These are phyloP conservation scores for Drosophila maculinotata DNA, from an alignment of 2,888 invertebrate genomes.

Conservation along the genomic window DNA sequence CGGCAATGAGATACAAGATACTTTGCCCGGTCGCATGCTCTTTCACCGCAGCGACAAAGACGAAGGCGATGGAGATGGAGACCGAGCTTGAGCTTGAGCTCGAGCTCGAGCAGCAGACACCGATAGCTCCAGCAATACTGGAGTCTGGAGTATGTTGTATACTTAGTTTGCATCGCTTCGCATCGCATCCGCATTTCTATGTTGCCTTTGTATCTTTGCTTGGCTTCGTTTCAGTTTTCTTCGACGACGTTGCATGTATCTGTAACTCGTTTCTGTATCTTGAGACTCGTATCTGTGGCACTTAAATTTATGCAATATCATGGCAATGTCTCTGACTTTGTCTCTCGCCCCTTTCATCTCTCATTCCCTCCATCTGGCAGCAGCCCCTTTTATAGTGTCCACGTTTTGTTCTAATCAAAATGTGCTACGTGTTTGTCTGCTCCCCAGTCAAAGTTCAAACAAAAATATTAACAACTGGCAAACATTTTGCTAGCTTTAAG, in stretches of 20 bases:
- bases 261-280: slow-evolving; percentile 78
- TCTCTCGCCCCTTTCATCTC: background rate
- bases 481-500: slow-evolving; percentile 7
- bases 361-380: background rate
- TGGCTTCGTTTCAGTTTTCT: slow-evolving; percentile 51
- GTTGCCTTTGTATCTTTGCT: slow-evolving; percentile 59
- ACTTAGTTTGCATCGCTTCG: slow-evolving; percentile 37
- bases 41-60: slow-evolving; percentile 65
- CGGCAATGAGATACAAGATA: slow-evolving; percentile 67
- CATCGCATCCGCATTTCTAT: slow-evolving; percentile 77
- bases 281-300: slow-evolving; percentile 72
- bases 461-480: slow-evolving; percentile 40
- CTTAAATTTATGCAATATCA: slow-evolving; percentile 80
- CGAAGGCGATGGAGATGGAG: slow-evolving; percentile 26
- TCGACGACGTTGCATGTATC: slow-evolving; percentile 58
- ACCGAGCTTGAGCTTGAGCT: slow-evolving; percentile 3
- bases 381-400: slow-evolving; percentile 30
- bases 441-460: slow-evolving; percentile 45
- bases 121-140: slow-evolving; percentile 34
- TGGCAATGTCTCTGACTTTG: slow-evolving; percentile 50
- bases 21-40: slow-evolving; percentile 66
- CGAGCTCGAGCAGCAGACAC: slow-evolving; percentile 16
- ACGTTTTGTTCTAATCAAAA: slow-evolving; percentile 72
- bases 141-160: slow-evolving; percentile 45
- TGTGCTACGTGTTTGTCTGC: slow-evolving; percentile 63